Percentiles rank a stretch among this genome's conserved stretches.
Conservation (phyloP, 2,797 vertebrate species). For the Lindbergichthys nudifrons region DNA sequence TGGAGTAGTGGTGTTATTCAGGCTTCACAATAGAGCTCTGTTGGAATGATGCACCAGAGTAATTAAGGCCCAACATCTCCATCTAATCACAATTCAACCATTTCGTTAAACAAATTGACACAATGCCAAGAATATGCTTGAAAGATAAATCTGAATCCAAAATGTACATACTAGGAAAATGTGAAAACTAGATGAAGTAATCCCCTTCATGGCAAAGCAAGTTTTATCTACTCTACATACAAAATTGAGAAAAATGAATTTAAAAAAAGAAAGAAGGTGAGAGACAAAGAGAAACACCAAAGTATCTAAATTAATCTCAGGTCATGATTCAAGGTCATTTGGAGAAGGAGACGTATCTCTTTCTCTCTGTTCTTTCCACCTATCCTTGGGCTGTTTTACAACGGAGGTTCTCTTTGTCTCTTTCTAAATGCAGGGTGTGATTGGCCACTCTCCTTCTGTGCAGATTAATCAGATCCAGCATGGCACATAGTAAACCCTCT, state of each 20-base stretch:
- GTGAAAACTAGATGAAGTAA: slow-evolving; percentile 2
- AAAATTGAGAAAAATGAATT: neutral
- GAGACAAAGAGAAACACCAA: slow-evolving; percentile 7
- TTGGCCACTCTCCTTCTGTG: slow-evolving; percentile 67
- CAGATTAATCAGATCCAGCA: slow-evolving; percentile 89
- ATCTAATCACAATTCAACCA: slow-evolving; percentile 59
- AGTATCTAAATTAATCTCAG: slow-evolving; percentile 30
- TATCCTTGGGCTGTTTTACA: slow-evolving; percentile 26
- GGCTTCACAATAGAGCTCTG: slow-evolving; percentile 72
- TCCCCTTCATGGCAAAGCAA: neutral
- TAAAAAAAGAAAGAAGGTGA: neutral
- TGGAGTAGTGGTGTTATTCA: slow-evolving; percentile 78
- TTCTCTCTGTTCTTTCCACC: slow-evolving; percentile 26
- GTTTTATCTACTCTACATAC: neutral
- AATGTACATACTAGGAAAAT: slow-evolving; percentile 6
- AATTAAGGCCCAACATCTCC: slow-evolving; percentile 69
- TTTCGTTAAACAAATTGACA: slow-evolving; percentile 47
- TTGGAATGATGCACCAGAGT: slow-evolving; percentile 59
- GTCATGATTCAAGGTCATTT: slow-evolving; percentile 49
- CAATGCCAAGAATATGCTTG: slow-evolving; percentile 41
- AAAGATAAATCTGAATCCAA: slow-evolving; percentile 19
- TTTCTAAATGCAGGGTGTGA: slow-evolving; percentile 59
- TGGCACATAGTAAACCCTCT: slow-evolving; percentile 83
- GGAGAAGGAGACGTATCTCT: slow-evolving; percentile 7
- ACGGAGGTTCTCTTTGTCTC: slow-evolving; percentile 13